These are phyloP conservation scores for Aphelinus atriplicis DNA, from an alignment of 1,140 invertebrate species.

Conservation along the genomic window DNA sequence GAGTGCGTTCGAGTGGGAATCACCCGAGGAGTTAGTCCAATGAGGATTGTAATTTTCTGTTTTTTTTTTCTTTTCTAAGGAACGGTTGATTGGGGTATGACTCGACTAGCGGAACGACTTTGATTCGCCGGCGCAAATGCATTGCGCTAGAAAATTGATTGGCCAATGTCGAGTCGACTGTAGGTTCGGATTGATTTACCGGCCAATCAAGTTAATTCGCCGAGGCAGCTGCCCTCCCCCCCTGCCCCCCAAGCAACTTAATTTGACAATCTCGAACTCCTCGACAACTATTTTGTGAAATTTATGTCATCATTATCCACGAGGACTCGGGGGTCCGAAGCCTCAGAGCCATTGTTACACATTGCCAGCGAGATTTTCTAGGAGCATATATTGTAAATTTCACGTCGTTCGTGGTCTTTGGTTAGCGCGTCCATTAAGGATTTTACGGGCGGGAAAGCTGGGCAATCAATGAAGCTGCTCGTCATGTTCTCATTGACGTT, in stretches of 20 bases:
- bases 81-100: too few species aligned
- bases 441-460: constrained; percentile 3
- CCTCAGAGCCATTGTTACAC: constrained; percentile 12
- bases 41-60: too few species aligned
- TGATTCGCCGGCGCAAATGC: not conserved
- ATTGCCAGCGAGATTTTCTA: constrained; percentile 10
- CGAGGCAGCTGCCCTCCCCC: not conserved
- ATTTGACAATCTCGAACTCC: constrained; percentile 7
- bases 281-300: constrained; percentile 33
- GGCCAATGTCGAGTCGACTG: constrained; percentile 7
- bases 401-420: constrained; percentile 13
- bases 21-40: too few species aligned
- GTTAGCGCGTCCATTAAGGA: not conserved
- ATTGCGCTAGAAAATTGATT: constrained; percentile 19
- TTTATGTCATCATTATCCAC: constrained; percentile 29
- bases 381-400: constrained; percentile 23
- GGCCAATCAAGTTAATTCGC: constrained; percentile 24
- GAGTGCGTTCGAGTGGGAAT: too few species aligned
- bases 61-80: too few species aligned
- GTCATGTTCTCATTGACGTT: constrained; percentile 16
- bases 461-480: not conserved
- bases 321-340: not conserved
- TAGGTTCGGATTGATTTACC: constrained; percentile 28
- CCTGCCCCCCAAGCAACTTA: not conserved
- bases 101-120: too few species aligned